Percentiles rank a stretch among this genome's conserved stretches.
phyloP scores from a whole-genome alignment of 1,140 invertebrate species.

The Colletes latitarsis region DNA sequence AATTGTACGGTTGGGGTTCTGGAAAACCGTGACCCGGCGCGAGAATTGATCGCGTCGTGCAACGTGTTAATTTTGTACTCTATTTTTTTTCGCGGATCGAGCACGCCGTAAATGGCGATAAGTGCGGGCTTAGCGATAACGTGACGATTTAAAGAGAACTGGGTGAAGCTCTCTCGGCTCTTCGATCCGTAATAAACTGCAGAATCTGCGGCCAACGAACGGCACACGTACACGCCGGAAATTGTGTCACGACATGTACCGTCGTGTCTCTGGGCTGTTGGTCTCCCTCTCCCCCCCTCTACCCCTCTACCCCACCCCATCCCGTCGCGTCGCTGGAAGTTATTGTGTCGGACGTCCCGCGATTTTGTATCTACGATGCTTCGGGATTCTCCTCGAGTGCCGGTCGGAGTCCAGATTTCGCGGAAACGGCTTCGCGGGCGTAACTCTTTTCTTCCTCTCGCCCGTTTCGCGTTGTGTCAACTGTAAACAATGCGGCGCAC shows the following conservation, averaged over 20 bases:
- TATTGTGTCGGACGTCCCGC: slow-evolving; percentile 37
- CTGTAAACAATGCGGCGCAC: slow-evolving; percentile 47
- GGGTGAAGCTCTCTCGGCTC: background rate
- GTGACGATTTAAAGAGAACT: background rate
- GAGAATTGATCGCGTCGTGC: too few species aligned
- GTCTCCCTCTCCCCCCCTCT: background rate
- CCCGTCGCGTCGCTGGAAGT: background rate
- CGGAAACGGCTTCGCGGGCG: background rate
- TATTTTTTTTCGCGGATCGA: background rate
- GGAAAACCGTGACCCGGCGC: too few species aligned
- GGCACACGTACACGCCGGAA: slow-evolving; percentile 10
- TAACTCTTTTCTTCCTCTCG: background rate
- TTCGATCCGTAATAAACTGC: slow-evolving; percentile 30
- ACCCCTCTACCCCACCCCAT: background rate
- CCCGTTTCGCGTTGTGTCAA: slow-evolving; percentile 49
- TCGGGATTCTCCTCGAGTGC: slow-evolving; percentile 48
- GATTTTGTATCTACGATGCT: slow-evolving; percentile 45
- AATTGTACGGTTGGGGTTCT: too few species aligned
- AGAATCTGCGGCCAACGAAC: slow-evolving; percentile 30
- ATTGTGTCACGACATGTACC: slow-evolving; percentile 29
- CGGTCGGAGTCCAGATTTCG: slow-evolving; percentile 38
- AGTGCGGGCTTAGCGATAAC: too few species aligned
- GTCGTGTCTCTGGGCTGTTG: background rate
- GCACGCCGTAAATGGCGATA: too few species aligned
- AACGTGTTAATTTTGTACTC: background rate